Evolutionary conservation across 2,888 invertebrate genomes (phyloP).

Genomic region (Periphyllus acericola): DNA sequence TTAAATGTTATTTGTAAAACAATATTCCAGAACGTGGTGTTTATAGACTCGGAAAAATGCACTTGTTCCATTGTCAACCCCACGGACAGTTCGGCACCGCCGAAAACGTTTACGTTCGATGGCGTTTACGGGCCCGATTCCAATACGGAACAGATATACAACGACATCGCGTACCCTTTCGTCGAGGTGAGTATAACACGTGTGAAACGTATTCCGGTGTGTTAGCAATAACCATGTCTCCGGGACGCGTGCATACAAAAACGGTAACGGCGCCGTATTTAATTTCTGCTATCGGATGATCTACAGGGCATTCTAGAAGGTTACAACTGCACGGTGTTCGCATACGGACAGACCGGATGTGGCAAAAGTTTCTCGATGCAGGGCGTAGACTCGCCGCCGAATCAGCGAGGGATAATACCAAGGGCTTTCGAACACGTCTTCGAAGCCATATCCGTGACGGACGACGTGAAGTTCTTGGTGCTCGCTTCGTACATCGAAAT

Average conservation of each 20-base stretch:
- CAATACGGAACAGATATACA: constrained; percentile 86
- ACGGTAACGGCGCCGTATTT: background rate
- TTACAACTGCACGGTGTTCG: constrained; percentile 92
- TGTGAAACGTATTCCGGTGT: too few relatives aligned
- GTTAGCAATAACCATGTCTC: too few relatives aligned
- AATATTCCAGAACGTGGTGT: constrained; percentile 73
- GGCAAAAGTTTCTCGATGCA: constrained; percentile 94
- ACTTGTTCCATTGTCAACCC: constrained; percentile 74
- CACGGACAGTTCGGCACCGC: constrained; percentile 72
- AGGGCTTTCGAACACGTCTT: constrained; percentile 89
- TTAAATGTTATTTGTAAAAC: background rate
- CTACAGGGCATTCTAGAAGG: constrained; percentile 84
- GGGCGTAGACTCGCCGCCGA: constrained; percentile 71
- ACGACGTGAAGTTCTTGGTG: constrained; percentile 77
- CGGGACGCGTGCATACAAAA: too few relatives aligned
- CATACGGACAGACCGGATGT: constrained; percentile 92
- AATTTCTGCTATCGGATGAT: background rate
- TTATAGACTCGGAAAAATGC: constrained; percentile 74
- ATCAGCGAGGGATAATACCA: constrained; percentile 75
- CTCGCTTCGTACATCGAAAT: constrained; percentile 85
- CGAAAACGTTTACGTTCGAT: constrained; percentile 83
- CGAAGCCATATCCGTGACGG: constrained; percentile 81
- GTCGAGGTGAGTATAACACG: constrained; percentile 74
- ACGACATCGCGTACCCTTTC: constrained; percentile 84
- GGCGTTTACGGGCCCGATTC: constrained; percentile 82